Conservation (phyloP, 2,888 invertebrate genomes). For the Rugalucina vietnamica region DNA sequence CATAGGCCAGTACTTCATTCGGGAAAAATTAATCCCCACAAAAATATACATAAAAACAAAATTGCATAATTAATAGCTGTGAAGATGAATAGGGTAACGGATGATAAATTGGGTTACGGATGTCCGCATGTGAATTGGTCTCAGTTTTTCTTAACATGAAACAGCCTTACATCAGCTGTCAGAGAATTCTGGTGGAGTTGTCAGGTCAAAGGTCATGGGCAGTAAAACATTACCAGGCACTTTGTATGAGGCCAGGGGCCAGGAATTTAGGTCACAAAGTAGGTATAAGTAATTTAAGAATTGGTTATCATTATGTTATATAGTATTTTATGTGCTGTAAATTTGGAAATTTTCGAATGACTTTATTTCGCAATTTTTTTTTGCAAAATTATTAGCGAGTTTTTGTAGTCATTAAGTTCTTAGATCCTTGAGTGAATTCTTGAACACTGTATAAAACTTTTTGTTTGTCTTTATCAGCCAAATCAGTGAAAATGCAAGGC, state of each 20-base stretch:
- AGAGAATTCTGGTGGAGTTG: not conserved
- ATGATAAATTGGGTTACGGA: not conserved
- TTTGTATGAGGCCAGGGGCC: constrained; percentile 10
- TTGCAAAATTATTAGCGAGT: too few relatives aligned
- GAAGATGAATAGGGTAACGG: not conserved
- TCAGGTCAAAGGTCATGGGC: not conserved
- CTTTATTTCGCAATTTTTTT: too few relatives aligned
- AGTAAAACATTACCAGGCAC: not conserved
- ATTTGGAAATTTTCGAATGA: not conserved
- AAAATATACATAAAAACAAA: too few relatives aligned
- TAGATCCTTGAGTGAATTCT: too few relatives aligned
- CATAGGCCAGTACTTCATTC: too few relatives aligned
- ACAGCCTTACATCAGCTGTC: not conserved
- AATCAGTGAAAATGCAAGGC: too few relatives aligned
- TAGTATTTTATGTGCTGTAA: not conserved
- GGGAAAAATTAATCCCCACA: too few relatives aligned
- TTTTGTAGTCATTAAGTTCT: too few relatives aligned
- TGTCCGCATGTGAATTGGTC: not conserved
- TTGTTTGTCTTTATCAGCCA: too few relatives aligned
- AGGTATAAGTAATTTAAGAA: too few relatives aligned
- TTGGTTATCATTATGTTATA: too few relatives aligned
- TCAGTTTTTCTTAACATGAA: not conserved
- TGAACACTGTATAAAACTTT: too few relatives aligned
- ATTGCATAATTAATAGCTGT: not conserved
- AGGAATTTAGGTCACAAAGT: not conserved